Evolutionary conservation across 2,797 vertebrate genomes (phyloP).

Genomic region (Coilia nasus): DNA sequence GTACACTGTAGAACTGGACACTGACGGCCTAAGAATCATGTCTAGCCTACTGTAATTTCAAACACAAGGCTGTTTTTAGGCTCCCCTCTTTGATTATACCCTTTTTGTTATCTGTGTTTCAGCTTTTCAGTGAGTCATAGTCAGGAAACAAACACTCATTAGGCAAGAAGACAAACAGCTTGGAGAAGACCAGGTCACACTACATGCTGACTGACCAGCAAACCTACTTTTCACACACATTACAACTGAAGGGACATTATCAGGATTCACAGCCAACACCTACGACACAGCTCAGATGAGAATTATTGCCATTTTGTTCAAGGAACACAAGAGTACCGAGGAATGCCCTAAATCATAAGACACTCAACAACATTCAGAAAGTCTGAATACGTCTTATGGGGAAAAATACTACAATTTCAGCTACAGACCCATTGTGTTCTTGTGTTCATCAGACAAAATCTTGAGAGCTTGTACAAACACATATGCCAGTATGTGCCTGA

Average conservation of each 20-base stretch:
- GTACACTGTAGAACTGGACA: neutral
- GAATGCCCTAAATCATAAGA: neutral
- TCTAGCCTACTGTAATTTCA: neutral
- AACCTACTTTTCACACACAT: neutral
- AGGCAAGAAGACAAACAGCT: neutral
- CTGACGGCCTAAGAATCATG: neutral
- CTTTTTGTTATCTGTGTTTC: neutral
- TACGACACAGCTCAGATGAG: neutral
- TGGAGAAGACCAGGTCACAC: neutral
- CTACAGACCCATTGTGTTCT: neutral
- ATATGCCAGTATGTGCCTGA: neutral
- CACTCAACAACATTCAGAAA: neutral
- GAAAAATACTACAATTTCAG: neutral
- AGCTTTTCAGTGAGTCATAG: neutral
- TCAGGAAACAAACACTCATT: neutral
- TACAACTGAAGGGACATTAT: neutral
- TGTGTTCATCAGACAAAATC: neutral
- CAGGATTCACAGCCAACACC: neutral
- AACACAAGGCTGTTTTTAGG: constrained; percentile 4
- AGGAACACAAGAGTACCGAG: neutral
- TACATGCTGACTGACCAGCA: neutral
- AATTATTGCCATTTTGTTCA: neutral
- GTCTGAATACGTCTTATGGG: neutral
- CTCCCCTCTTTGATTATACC: neutral
- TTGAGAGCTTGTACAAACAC: neutral